These are phyloP conservation scores for Lepidostoma basale DNA, from an alignment of 1,140 invertebrate species.

Conservation along the genomic window DNA sequence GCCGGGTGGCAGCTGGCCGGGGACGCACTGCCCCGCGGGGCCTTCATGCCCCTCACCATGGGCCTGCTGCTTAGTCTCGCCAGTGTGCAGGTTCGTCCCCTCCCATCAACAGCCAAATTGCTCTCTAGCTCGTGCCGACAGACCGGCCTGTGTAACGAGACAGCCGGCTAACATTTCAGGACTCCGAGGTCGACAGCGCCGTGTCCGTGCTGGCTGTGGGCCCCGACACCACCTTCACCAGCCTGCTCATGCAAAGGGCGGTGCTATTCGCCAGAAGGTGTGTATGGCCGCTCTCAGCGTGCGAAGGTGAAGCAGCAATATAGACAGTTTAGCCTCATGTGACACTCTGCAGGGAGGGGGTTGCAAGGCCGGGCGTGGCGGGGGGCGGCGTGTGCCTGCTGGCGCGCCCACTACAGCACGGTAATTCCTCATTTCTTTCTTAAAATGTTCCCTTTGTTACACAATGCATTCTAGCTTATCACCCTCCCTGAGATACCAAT, in stretches of 20 bases:
- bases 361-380: not conserved
- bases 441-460: too few species aligned
- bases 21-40: not conserved
- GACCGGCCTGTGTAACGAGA: too few species aligned
- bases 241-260: conserved; percentile 13
- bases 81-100: conserved; percentile 36
- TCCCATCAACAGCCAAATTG: too few species aligned
- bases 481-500: too few species aligned
- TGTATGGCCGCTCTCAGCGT: not conserved
- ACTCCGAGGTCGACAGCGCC: conserved; percentile 3
- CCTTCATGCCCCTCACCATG: conserved; percentile 11
- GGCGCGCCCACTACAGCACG: conserved; percentile 15
- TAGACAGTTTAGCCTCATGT: too few species aligned
- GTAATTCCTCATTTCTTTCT: too few species aligned
- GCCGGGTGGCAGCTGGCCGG: not conserved
- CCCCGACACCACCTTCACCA: not conserved
- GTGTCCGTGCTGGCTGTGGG: conserved; percentile 24
- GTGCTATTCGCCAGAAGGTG: conserved; percentile 27
- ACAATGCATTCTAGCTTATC: too few species aligned
- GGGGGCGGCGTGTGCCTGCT: conserved; percentile 25
- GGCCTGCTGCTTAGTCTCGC: conserved; percentile 36
- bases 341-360: not conserved
- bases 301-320: not conserved
- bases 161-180: too few species aligned
- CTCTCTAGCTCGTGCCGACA: too few species aligned